These are phyloP conservation scores for Vimba vimba DNA, from an alignment of 2,113 vertebrate genomes.

Conservation along the genomic window DNA sequence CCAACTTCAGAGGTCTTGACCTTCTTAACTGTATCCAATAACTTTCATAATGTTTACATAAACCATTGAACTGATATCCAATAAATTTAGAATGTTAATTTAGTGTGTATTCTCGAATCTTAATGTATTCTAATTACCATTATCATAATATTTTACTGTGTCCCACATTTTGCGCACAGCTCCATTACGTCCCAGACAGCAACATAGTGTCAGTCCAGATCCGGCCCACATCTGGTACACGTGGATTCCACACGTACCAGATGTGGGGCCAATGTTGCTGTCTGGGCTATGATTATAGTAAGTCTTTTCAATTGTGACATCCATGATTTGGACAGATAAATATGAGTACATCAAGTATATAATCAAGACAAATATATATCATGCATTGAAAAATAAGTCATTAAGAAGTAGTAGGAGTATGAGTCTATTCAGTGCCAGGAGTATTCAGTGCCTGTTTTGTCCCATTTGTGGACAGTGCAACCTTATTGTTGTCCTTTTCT, in stretches of 20 bases:
- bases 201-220: too few species aligned
- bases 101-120: too few species aligned
- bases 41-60: neutral
- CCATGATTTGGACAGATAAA: neutral
- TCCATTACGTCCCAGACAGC: neutral
- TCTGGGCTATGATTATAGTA: neutral
- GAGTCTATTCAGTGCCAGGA: neutral
- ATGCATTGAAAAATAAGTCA: neutral
- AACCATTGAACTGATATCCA: neutral
- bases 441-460: neutral
- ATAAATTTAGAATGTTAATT: too few species aligned
- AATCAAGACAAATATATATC: neutral
- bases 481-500: neutral
- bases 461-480: neutral
- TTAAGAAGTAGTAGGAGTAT: neutral
- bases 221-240: too few species aligned
- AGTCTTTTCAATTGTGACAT: neutral
- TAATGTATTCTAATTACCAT: neutral
- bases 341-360: neutral
- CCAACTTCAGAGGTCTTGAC: neutral
- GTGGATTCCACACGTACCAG: too few species aligned
- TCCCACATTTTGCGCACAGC: neutral
- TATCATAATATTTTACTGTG: neutral
- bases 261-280: too few species aligned
- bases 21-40: neutral